These are phyloP conservation scores for Xerus rutilus DNA, from an alignment of 2,797 vertebrate species.

Conservation along the genomic window DNA sequence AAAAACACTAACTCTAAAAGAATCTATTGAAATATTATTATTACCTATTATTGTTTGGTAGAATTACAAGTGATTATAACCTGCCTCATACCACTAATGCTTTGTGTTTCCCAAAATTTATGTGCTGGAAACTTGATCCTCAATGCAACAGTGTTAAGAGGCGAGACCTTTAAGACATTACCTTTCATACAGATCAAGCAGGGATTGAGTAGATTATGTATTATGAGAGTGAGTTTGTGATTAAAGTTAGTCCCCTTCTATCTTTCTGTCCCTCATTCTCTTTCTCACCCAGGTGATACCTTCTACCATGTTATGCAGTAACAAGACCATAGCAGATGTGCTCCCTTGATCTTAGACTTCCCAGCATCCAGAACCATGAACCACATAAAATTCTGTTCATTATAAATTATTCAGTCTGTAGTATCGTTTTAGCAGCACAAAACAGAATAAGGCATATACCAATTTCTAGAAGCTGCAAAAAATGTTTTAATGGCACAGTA, in stretches of 20 bases:
- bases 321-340: neutral
- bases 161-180: neutral
- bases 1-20: neutral
- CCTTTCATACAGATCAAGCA: neutral
- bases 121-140: neutral
- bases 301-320: neutral
- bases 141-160: neutral
- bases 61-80: neutral
- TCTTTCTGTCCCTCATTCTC: neutral
- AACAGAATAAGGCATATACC: neutral
- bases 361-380: neutral
- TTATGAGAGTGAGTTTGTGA: neutral
- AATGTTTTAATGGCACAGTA: slow-evolving; percentile 19
- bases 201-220: neutral
- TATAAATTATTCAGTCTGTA: neutral
- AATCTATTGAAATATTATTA: neutral
- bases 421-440: neutral
- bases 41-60: neutral
- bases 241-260: neutral
- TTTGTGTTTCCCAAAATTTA: neutral
- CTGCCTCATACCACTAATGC: neutral
- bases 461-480: neutral
- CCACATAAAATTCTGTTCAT: neutral
- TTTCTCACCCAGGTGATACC: neutral
- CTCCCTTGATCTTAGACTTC: neutral